A percentile compares a stretch with the other conserved stretches of the same genome.
phyloP scores from a whole-genome alignment of 2,797 vertebrate species.

The Peromyscus eremicus region DNA sequence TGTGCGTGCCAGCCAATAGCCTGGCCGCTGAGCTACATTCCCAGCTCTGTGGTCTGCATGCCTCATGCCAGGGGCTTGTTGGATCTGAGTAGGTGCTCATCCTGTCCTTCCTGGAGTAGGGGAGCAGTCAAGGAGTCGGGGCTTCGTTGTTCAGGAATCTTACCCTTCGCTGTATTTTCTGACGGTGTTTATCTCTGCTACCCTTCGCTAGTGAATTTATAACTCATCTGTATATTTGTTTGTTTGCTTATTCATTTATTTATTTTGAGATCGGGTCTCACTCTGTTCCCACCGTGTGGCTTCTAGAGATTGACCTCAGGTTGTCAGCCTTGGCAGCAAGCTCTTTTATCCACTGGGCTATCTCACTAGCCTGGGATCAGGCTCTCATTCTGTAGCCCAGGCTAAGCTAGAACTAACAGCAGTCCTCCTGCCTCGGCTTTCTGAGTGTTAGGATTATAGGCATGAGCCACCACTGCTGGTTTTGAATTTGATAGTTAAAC shows the following conservation, averaged over 20 bases:
- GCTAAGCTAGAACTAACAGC: background rate
- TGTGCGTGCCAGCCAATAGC: background rate
- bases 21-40: background rate
- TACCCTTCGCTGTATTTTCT: background rate
- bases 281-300: background rate
- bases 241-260: background rate
- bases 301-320: background rate
- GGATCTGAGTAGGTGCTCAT: background rate
- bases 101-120: too few relatives aligned
- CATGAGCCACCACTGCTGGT: background rate
- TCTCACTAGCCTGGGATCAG: background rate
- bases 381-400: background rate
- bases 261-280: background rate
- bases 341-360: background rate
- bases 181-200: background rate
- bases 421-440: background rate
- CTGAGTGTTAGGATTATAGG: background rate
- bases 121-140: background rate
- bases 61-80: background rate
- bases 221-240: background rate
- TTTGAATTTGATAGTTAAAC: background rate
- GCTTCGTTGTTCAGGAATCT: background rate
- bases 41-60: background rate
- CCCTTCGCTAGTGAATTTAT: background rate
- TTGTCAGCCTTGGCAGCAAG: background rate